A percentile compares a stretch with the other conserved stretches of the same genome.
Evolutionary conservation across 2,888 invertebrate genomes (phyloP).

Genomic region (Zhuqinia jingwanae): DNA sequence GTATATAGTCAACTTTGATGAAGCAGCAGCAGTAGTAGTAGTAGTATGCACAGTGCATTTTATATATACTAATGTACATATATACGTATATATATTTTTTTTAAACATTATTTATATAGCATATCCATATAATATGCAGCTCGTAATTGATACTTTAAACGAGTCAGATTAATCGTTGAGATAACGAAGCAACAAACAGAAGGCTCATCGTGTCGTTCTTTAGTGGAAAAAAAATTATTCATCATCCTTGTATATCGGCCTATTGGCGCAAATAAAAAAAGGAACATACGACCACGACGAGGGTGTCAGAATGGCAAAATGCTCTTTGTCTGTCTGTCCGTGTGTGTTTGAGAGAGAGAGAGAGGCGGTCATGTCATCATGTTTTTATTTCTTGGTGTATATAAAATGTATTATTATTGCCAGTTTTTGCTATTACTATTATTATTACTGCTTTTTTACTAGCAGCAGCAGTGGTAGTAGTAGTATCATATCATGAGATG

Average conservation of each 20-base stretch:
- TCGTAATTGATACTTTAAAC: slow-evolving; percentile 69
- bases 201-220: slow-evolving; percentile 39
- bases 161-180: slow-evolving; percentile 66
- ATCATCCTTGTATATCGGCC: slow-evolving; percentile 12
- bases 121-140: too few relatives aligned
- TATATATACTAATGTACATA: background rate
- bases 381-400: slow-evolving; percentile 45
- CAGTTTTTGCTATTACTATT: slow-evolving; percentile 42
- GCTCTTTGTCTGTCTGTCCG: slow-evolving; percentile 50
- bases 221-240: slow-evolving; percentile 17
- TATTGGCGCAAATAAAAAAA: background rate
- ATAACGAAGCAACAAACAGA: slow-evolving; percentile 69
- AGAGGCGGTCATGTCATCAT: slow-evolving; percentile 70
- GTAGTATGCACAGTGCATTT: too few relatives aligned
- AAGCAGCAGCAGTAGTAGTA: too few relatives aligned
- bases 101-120: too few relatives aligned
- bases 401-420: slow-evolving; percentile 52
- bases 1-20: background rate
- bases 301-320: slow-evolving; percentile 67
- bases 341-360: too few relatives aligned
- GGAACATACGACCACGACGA: background rate
- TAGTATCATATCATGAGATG: too few relatives aligned
- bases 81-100: too few relatives aligned
- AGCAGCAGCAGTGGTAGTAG: too few relatives aligned
- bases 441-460: slow-evolving; percentile 11